A percentile compares a stretch with the other conserved stretches of the same genome.
These are phyloP conservation scores for Geopemphigus sp. DNA, from an alignment of 1,140 invertebrate species.

Conservation along the genomic window DNA sequence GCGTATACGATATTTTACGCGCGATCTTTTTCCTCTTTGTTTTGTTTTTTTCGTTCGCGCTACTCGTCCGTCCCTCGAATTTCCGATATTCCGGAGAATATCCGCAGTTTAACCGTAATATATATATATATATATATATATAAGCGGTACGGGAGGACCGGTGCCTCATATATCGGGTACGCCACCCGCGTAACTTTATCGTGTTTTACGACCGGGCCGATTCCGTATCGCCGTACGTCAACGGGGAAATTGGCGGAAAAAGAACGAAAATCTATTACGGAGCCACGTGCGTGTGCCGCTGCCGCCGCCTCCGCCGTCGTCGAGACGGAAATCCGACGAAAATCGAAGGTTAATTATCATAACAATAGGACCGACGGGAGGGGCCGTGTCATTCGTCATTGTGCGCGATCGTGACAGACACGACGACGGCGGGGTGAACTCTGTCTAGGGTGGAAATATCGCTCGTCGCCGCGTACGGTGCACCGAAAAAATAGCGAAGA, in stretches of 20 bases:
- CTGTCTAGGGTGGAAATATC: too few species aligned
- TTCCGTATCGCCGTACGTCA: too few species aligned
- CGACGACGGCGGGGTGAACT: too few species aligned
- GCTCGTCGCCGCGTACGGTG: too few species aligned
- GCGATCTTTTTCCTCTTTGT: too few species aligned
- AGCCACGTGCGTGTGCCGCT: slow-evolving; percentile 42
- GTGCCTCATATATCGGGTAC: too few species aligned
- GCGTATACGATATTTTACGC: background rate
- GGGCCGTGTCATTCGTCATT: slow-evolving; percentile 38
- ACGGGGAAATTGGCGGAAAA: background rate
- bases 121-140: too few species aligned
- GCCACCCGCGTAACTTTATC: too few species aligned
- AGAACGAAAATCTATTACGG: background rate
- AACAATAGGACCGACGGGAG: slow-evolving; percentile 22
- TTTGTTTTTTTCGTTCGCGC: background rate
- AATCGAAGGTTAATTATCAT: slow-evolving; percentile 49
- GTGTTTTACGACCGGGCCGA: slow-evolving; percentile 2
- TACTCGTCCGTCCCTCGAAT: background rate
- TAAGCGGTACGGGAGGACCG: too few species aligned
- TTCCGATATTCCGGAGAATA: slow-evolving; percentile 16
- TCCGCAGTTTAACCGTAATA: background rate
- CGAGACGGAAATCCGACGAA: slow-evolving; percentile 47
- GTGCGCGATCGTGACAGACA: background rate
- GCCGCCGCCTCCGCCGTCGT: too few species aligned
- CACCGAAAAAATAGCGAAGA: too few species aligned